phyloP scores from a whole-genome alignment of 2,888 invertebrate genomes.

The Synergus japonicus region DNA sequence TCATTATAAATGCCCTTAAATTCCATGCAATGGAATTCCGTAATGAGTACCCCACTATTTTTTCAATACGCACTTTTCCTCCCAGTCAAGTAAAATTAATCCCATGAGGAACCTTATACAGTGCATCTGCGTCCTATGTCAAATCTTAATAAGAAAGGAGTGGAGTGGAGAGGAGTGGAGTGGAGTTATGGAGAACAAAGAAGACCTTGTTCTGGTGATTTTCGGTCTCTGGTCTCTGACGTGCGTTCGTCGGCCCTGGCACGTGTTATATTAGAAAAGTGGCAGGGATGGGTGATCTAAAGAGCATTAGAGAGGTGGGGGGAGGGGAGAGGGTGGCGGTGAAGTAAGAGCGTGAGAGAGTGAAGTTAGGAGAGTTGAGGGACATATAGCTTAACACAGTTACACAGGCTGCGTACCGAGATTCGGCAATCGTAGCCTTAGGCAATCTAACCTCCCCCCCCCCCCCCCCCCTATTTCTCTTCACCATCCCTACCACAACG shows the following conservation, averaged over 20 bases:
- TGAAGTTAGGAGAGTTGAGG: constrained; percentile 79
- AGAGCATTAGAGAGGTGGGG: constrained; percentile 69
- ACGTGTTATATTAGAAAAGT: constrained; percentile 63
- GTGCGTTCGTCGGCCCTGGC: constrained; percentile 60
- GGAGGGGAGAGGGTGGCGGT: constrained; percentile 67
- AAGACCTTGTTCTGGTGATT: constrained; percentile 39
- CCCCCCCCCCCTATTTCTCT: constrained; percentile 41
- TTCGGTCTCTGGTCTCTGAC: constrained; percentile 39
- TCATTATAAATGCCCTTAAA: no score
- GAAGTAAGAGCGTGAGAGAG: constrained; percentile 78
- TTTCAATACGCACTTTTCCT: background rate
- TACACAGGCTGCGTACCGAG: constrained; percentile 74
- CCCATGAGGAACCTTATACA: background rate
- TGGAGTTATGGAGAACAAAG: constrained; percentile 28
- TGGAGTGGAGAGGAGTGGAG: background rate
- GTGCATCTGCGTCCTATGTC: background rate
- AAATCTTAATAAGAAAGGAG: background rate
- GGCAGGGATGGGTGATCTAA: constrained; percentile 58
- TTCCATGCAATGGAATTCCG: no score
- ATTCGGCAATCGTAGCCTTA: constrained; percentile 70
- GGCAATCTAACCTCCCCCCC: constrained; percentile 74
- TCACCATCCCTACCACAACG: constrained; percentile 42
- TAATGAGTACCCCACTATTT: background rate
- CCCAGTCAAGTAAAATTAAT: background rate
- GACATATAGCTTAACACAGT: constrained; percentile 70